A percentile compares a stretch with the other conserved stretches of the same genome.
phyloP scores from a whole-genome alignment of 2,113 vertebrate species.

The Oryzias javanicus region DNA sequence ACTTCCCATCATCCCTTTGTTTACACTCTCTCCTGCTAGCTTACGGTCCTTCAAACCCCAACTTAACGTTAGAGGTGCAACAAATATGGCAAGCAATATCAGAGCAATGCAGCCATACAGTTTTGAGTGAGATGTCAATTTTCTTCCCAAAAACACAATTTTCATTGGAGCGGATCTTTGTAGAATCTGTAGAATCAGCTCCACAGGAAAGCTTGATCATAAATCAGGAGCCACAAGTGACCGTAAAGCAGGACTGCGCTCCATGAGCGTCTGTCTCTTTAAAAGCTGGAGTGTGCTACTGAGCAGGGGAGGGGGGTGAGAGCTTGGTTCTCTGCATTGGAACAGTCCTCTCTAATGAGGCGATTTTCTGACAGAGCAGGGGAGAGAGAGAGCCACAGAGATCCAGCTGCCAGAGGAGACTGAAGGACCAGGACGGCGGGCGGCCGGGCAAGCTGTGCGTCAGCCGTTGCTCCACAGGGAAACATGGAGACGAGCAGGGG shows the following conservation, averaged over 20 bases:
- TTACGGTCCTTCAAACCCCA: too few relatives aligned
- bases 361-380: constrained; percentile 56
- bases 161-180: not conserved
- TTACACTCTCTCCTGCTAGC: too few relatives aligned
- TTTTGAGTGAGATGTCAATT: too few relatives aligned
- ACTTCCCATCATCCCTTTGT: too few relatives aligned
- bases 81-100: too few relatives aligned
- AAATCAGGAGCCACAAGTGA: constrained; percentile 53
- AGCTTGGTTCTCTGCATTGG: constrained; percentile 58
- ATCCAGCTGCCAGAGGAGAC: constrained; percentile 54
- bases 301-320: constrained; percentile 25
- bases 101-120: too few relatives aligned
- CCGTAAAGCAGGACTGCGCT: not conserved
- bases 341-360: constrained; percentile 73
- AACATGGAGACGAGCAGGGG: constrained; percentile 61
- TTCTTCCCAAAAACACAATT: not conserved
- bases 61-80: too few relatives aligned
- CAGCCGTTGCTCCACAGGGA: constrained; percentile 62
- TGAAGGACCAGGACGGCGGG: constrained; percentile 53
- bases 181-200: not conserved
- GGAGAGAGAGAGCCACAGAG: constrained; percentile 31
- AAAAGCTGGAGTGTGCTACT: constrained; percentile 67
- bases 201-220: not conserved
- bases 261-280: constrained; percentile 61
- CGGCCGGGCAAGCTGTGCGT: constrained; percentile 54